Evolutionary conservation across 1,140 invertebrate genomes (phyloP), one percentile per base, ranked within the genome.

Genomic region (Chelonus insularis): DNA sequence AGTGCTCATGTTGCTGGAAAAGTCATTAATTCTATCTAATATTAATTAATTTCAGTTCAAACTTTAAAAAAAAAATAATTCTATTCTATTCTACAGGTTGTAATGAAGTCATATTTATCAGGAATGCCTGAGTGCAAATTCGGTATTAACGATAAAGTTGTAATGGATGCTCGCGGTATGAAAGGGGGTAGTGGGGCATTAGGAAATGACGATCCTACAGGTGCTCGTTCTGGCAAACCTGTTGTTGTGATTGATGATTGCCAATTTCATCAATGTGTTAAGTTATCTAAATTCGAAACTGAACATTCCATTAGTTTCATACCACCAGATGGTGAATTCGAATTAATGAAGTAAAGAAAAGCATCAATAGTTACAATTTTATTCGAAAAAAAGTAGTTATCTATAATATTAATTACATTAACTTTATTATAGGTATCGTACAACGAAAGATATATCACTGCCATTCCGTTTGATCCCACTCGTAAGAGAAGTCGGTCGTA

Each of bases 41-140:
- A n/a, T 37, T 4, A 36, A 25, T 59, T n/a, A n/a, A n/a, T n/a
- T n/a, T n/a, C n/a, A n/a, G n/a, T n/a, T n/a, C n/a, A n/a, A n/a
- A n/a, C n/a, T n/a, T n/a, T n/a, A n/a, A n/a, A n/a, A n/a, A n/a
- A n/a, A n/a, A n/a, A n/a, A n/a, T n/a, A n/a, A n/a, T n/a, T n/a
- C n/a, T n/a, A n/a, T n/a, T n/a, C n/a, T n/a, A n/a, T n/a, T n/a
- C n/a, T n/a, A n/a, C n/a, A 82, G 80, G 96, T 99, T 36, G 94
- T 99, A 0, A 99, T 99, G 97, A 99, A 99, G 81, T 98, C 96
- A 0, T 99, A 99, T 77, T 82, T 99, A 21, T 98, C 96, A 36
- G 98, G 98, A 21, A 99, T 99, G 98, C 98, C 98, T 0, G 98
- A 99, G 79, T 99, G 98, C 83, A 99, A 99, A 84, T 99, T 99